These are phyloP conservation scores for Epinephelus fuscoguttatus DNA, from an alignment of 2,113 vertebrate genomes.

Conservation along the genomic window DNA sequence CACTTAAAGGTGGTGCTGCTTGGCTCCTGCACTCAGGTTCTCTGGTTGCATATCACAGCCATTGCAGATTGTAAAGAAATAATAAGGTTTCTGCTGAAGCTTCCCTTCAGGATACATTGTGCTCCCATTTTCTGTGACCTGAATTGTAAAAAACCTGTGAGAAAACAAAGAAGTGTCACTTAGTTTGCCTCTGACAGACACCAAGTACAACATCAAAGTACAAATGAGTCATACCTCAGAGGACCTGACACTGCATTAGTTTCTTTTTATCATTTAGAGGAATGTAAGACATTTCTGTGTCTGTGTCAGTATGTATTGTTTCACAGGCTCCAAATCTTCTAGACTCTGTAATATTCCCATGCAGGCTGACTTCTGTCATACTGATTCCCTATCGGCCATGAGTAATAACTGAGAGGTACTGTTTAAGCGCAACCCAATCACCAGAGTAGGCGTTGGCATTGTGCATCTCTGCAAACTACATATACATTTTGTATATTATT, in stretches of 20 bases:
- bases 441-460: too few relatives aligned
- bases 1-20: background rate
- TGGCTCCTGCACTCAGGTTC: background rate
- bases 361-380: background rate
- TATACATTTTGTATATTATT: too few relatives aligned
- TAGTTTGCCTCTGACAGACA: background rate
- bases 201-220: conserved; percentile 8
- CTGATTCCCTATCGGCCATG: background rate
- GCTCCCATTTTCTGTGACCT: conserved; percentile 8
- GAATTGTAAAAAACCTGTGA: conserved; percentile 29
- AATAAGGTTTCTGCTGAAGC: background rate
- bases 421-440: too few relatives aligned
- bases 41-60: background rate
- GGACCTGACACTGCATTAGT: background rate
- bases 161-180: conserved; percentile 40
- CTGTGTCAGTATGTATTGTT: background rate
- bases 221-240: background rate
- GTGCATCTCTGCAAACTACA: too few relatives aligned
- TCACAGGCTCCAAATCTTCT: background rate
- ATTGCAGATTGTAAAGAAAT: conserved; percentile 13
- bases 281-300: background rate
- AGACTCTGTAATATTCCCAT: background rate
- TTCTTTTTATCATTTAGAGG: background rate
- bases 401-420: background rate
- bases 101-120: conserved; percentile 9